Evolutionary conservation across 2,113 vertebrate genomes (phyloP).

Genomic region (Chiloscyllium plagiosum): DNA sequence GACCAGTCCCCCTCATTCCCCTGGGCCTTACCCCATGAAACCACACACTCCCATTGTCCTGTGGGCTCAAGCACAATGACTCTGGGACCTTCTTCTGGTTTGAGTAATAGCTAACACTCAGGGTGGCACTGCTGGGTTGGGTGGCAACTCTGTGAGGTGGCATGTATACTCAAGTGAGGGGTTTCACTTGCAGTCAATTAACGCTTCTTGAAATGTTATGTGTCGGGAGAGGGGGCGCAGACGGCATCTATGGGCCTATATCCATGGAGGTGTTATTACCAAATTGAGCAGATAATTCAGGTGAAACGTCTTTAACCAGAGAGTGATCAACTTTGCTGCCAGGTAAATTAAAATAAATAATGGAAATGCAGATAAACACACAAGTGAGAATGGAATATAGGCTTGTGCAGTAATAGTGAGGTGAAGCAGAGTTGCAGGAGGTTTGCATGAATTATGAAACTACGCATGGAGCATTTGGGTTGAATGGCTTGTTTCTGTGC

Average conservation of each 20-base stretch:
- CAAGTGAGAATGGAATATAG: neutral
- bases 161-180: neutral
- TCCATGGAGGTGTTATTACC: neutral
- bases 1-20: too few species aligned
- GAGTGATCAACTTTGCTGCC: neutral
- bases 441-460: neutral
- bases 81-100: neutral
- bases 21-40: neutral
- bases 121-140: neutral
- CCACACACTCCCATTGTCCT: neutral
- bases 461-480: neutral
- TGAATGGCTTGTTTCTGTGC: neutral
- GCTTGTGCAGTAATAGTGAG: neutral
- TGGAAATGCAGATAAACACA: neutral
- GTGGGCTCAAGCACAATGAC: neutral
- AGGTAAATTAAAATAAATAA: neutral
- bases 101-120: neutral
- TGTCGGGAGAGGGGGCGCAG: neutral
- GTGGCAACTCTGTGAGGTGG: neutral
- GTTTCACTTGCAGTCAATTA: neutral
- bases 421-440: neutral
- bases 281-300: neutral
- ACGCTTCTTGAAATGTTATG: neutral
- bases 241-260: too few species aligned
- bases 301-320: neutral